Conservation (phyloP, 2,888 invertebrate genomes). For the Epistrophe grossulariae region DNA sequence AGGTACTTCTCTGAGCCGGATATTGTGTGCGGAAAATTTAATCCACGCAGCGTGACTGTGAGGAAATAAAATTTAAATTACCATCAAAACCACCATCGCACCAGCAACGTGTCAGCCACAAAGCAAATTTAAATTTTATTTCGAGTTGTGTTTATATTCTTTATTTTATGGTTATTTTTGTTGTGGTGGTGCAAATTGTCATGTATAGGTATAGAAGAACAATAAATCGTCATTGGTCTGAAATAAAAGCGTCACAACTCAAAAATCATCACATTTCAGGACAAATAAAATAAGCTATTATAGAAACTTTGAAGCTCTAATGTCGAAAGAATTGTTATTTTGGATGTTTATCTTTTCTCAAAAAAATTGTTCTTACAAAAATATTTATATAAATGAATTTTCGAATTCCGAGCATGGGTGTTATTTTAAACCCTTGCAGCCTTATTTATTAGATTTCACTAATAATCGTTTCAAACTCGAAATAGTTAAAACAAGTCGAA, state of each 20-base stretch:
- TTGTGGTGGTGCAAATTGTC: neutral
- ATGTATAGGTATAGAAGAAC: neutral
- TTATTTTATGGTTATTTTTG: neutral
- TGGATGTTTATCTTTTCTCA: too few relatives aligned
- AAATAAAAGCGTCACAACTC: neutral
- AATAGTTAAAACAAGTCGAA: too few relatives aligned
- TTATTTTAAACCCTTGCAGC: too few relatives aligned
- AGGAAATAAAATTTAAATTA: conserved; percentile 43
- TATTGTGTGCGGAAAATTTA: conserved; percentile 17
- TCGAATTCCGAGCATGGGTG: too few relatives aligned
- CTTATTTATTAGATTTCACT: too few relatives aligned
- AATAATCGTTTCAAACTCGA: too few relatives aligned
- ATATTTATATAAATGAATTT: too few relatives aligned
- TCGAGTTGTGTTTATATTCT: conserved; percentile 14
- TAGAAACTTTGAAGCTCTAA: neutral
- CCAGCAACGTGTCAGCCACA: neutral
- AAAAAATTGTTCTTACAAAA: too few relatives aligned
- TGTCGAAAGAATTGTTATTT: too few relatives aligned
- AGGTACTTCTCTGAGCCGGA: conserved; percentile 14
- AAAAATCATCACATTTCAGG: neutral
- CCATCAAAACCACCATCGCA: neutral
- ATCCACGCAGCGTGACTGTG: conserved; percentile 32
- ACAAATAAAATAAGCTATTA: neutral
- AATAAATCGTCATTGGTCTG: neutral
- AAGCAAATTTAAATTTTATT: conserved; percentile 38